Evolutionary conservation across 2,113 vertebrate genomes (phyloP), one percentile per base, ranked within the genome.

Genomic region (Girardinichthys multiradiatus): DNA sequence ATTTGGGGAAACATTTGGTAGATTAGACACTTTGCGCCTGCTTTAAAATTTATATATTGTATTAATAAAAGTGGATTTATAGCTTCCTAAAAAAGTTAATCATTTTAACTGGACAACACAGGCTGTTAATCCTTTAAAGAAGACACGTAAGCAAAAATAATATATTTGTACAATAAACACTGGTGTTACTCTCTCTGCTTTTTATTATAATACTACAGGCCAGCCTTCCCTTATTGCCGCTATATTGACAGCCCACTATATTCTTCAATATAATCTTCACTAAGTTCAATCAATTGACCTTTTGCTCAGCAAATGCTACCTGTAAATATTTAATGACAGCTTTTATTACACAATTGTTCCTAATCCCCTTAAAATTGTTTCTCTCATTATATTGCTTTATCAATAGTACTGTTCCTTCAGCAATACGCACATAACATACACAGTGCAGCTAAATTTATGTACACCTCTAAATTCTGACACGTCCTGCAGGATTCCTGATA

Each of bases 261-360:
- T n/a, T n/a, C n/a, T 91, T 87, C 86, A 90, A 85, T 86, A 66
- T 76, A 60, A 77, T 86, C 65, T 81, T 80, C 65, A 87, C 64
- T 71, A 37, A 77, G 57, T 70, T 69, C 60, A 74, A 89, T 89
- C 85, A 88, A 71, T 74, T 86, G 70, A 86, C 79, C 80, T 83
- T 89, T 87, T 26, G 5, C 59, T 69, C 80, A 31, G 78, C 69
- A 83, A 80, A 80, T 77, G 81, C 66, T 77, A 74, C 67, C 37
- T 63, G 77, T 73, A 79, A 78, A 82, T 78, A 85, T 86, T 87
- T 77, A 75, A 60, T 76, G 29, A 74, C 75, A 64, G 66, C 66
- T 85, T 77, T 83, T 57, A 74, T 79, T 76, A 76, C 57, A 70
- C 67, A 77, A 85, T 70, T 71, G 66, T 72, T 27, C 81, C 42